Percentiles rank a stretch among this genome's conserved stretches.
Evolutionary conservation across 2,888 invertebrate species (phyloP).

Genomic region (Melitaea athalia): DNA sequence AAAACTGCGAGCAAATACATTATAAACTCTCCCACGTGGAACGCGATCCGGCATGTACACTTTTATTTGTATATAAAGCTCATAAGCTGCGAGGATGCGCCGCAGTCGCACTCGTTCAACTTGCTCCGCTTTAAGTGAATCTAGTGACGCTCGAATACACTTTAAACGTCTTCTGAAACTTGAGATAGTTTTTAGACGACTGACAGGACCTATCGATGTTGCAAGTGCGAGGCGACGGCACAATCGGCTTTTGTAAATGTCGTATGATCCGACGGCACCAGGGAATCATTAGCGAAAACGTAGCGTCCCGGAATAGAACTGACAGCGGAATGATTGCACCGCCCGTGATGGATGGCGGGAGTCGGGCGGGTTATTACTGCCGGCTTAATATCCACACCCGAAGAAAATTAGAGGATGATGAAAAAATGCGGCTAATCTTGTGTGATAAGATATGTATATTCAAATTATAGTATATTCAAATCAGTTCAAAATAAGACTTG

Average conservation of each 20-base stretch:
- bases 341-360: slow-evolving; percentile 76
- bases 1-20: slow-evolving; percentile 81
- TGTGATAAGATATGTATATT: slow-evolving; percentile 27
- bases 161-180: slow-evolving; percentile 27
- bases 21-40: slow-evolving; percentile 78
- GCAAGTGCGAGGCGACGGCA: slow-evolving; percentile 57
- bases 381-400: slow-evolving; percentile 62
- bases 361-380: slow-evolving; percentile 66
- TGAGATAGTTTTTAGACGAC: slow-evolving; percentile 22
- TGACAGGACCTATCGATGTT: slow-evolving; percentile 25
- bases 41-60: slow-evolving; percentile 63
- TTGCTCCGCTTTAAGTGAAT: slow-evolving; percentile 39
- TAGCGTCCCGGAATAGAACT: slow-evolving; percentile 78
- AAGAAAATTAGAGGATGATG: slow-evolving; percentile 54
- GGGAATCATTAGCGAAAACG: slow-evolving; percentile 79
- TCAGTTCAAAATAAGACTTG: not conserved
- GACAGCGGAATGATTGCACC: slow-evolving; percentile 78
- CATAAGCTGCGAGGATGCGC: slow-evolving; percentile 43
- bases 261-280: slow-evolving; percentile 47
- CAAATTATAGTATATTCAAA: slow-evolving; percentile 22
- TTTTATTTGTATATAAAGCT: slow-evolving; percentile 45
- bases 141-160: slow-evolving; percentile 29
- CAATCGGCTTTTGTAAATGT: slow-evolving; percentile 65
- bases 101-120: slow-evolving; percentile 38
- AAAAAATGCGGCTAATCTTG: slow-evolving; percentile 47